Evolutionary conservation across 2,113 vertebrate genomes (phyloP).

Genomic region (Lasiurus cinereus): DNA sequence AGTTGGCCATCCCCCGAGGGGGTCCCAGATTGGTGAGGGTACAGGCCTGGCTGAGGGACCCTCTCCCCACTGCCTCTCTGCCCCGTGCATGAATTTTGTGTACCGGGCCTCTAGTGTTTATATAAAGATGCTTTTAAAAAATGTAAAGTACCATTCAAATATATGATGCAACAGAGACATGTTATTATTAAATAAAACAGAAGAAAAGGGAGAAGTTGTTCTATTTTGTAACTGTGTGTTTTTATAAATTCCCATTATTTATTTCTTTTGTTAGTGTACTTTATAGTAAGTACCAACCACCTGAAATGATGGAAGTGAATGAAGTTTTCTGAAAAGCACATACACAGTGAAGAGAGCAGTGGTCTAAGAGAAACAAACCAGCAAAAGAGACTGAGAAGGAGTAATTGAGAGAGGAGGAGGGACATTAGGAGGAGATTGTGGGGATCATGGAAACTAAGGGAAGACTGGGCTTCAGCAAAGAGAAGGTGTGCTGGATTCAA

Average conservation of each 20-base stretch:
- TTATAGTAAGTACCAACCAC: not conserved
- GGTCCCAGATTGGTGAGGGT: too few relatives aligned
- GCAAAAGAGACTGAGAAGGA: not conserved
- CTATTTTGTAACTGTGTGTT: not conserved
- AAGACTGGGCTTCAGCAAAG: not conserved
- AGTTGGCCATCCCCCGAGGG: too few relatives aligned
- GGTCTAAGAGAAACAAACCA: not conserved
- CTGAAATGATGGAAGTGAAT: not conserved
- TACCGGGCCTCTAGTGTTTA: too few relatives aligned
- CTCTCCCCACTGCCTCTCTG: too few relatives aligned
- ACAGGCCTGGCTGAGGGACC: too few relatives aligned
- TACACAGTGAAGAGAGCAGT: not conserved
- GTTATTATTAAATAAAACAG: slow-evolving; percentile 13
- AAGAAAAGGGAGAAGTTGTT: not conserved
- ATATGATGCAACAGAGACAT: not conserved
- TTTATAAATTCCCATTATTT: not conserved
- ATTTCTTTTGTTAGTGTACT: not conserved
- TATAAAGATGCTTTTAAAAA: not conserved
- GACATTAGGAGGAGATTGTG: not conserved
- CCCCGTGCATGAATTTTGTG: too few relatives aligned
- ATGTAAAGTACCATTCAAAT: slow-evolving; percentile 4
- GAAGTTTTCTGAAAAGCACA: not conserved
- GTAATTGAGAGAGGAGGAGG: not conserved
- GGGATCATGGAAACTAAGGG: not conserved
- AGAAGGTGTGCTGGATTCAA: not conserved